Conservation (phyloP, 2,888 invertebrate species). For the Acanthosepion lycidas region DNA sequence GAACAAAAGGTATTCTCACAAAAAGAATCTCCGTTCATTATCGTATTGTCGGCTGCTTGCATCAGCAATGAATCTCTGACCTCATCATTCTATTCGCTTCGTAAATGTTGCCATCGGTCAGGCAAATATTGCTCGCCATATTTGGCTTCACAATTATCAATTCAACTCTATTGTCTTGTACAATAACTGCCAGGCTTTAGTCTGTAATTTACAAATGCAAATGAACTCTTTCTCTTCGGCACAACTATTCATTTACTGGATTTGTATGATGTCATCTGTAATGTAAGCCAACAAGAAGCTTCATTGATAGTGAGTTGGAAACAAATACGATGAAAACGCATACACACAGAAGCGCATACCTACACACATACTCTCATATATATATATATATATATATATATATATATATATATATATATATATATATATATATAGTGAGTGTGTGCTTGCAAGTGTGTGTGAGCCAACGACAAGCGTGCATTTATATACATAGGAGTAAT, state of each 20-base stretch:
- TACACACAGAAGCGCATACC: not conserved
- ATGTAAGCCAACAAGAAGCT: not conserved
- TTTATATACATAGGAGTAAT: no score
- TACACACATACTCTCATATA: not conserved
- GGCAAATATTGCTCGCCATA: not conserved
- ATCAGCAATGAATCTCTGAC: constrained; percentile 6
- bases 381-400: not conserved
- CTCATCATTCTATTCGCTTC: not conserved
- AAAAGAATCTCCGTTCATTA: not conserved
- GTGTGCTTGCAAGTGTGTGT: no score
- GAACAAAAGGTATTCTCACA: not conserved
- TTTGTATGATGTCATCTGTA: not conserved
- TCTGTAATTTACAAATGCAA: constrained; percentile 6
- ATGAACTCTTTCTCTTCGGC: not conserved
- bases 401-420: not conserved
- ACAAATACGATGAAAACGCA: not conserved
- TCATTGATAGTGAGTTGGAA: not conserved
- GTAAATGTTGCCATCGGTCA: not conserved
- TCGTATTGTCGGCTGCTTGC: not conserved
- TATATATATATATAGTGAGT: not conserved
- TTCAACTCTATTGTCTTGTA: not conserved
- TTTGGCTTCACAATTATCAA: constrained; percentile 18
- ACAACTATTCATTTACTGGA: not conserved
- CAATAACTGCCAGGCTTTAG: not conserved
- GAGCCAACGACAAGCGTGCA: no score